Evolutionary conservation across 2,113 vertebrate genomes (phyloP).

Genomic region (Eulacestoma nigropectus): DNA sequence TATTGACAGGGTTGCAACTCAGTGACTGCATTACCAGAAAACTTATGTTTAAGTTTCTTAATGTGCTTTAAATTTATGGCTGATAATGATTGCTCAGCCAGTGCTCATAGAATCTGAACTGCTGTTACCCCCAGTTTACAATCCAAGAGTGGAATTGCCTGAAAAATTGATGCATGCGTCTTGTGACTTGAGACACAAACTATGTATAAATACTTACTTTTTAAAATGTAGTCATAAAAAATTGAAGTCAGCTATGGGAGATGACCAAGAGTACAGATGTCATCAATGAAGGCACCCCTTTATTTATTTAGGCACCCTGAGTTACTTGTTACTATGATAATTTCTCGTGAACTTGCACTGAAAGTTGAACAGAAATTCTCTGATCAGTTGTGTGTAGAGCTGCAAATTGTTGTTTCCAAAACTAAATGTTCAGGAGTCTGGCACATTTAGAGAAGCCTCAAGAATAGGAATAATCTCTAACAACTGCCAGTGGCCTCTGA

Average conservation of each 20-base stretch:
- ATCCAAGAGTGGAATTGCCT: not conserved
- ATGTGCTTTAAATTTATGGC: constrained; percentile 14
- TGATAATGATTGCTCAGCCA: constrained; percentile 28
- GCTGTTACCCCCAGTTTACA: not conserved
- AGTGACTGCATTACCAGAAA: constrained; percentile 22
- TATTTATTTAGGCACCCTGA: too few relatives aligned
- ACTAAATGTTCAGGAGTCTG: not conserved
- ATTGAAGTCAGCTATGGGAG: not conserved
- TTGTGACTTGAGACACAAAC: constrained; percentile 5
- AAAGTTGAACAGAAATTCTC: not conserved
- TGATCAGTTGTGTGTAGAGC: not conserved
- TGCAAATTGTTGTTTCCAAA: not conserved
- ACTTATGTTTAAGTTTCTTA: not conserved
- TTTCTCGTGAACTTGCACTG: not conserved
- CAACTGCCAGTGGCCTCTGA: not conserved
- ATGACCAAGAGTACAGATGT: not conserved
- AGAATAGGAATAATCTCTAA: not conserved
- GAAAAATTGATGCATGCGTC: not conserved
- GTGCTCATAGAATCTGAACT: constrained; percentile 28
- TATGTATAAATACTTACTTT: not conserved
- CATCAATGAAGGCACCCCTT: not conserved
- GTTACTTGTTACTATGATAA: not conserved
- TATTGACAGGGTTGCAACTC: constrained; percentile 19
- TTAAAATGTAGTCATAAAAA: not conserved
- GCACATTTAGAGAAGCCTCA: not conserved